These are phyloP conservation scores for Eulimnadia texana DNA, from an alignment of 1,140 invertebrate species.

Conservation along the genomic window DNA sequence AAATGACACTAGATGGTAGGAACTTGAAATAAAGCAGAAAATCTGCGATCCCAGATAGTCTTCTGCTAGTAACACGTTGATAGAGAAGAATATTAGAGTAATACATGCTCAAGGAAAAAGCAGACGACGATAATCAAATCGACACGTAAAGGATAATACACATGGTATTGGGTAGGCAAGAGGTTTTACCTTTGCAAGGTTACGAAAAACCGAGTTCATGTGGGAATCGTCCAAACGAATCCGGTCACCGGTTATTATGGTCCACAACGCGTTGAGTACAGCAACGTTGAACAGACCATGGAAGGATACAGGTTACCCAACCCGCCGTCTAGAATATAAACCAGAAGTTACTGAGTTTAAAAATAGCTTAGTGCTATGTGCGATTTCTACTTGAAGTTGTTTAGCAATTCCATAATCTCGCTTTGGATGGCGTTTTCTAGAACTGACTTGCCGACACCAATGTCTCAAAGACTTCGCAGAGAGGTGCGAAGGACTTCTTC, in stretches of 20 bases:
- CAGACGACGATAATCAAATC: no score
- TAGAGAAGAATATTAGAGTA: no score
- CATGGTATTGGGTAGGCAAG: no score
- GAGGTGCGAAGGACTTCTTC: slow-evolving; percentile 52
- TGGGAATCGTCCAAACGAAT: slow-evolving; percentile 7
- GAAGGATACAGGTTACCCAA: slow-evolving; percentile 1
- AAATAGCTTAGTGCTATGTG: not conserved
- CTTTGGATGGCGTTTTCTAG: slow-evolving; percentile 26
- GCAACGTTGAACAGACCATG: slow-evolving; percentile 1
- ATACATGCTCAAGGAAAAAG: no score
- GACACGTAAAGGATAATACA: no score
- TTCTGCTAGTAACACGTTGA: no score
- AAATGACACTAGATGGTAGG: no score
- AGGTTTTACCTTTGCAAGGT: not conserved
- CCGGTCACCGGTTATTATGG: slow-evolving; percentile 8
- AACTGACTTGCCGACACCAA: slow-evolving; percentile 45
- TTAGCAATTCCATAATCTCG: slow-evolving; percentile 20
- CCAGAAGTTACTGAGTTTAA: not conserved
- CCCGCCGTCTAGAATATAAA: not conserved
- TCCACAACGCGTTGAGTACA: slow-evolving; percentile 12
- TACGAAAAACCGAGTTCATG: not conserved
- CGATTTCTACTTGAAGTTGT: slow-evolving; percentile 2
- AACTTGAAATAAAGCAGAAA: no score
- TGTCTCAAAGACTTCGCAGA: slow-evolving; percentile 49
- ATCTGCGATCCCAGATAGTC: no score